Evolutionary conservation across 2,797 vertebrate species (phyloP).

Genomic region (Myotis myotis): DNA sequence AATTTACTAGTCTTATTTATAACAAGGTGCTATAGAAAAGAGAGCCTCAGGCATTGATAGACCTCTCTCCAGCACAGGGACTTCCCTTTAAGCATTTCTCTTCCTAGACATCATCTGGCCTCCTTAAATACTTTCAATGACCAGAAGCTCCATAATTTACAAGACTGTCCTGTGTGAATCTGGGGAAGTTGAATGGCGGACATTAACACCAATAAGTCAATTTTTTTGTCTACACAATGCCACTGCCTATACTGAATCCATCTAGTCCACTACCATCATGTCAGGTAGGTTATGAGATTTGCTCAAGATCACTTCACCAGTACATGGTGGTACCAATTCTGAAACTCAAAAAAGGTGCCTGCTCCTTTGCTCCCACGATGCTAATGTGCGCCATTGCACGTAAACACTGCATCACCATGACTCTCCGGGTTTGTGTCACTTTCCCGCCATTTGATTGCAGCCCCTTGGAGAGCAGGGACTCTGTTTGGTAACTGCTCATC

Average conservation of each 20-base stretch:
- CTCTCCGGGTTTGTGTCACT: not conserved
- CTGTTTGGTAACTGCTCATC: not conserved
- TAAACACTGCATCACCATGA: not conserved
- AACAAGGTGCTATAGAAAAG: not conserved
- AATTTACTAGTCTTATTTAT: not conserved
- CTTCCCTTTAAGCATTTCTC: not conserved
- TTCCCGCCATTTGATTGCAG: not conserved
- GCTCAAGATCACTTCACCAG: not conserved
- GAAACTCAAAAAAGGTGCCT: not conserved
- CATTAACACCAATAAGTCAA: not conserved
- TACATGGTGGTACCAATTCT: not conserved
- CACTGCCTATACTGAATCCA: not conserved
- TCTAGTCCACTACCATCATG: not conserved
- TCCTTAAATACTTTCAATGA: slow-evolving; percentile 7
- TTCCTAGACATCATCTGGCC: not conserved
- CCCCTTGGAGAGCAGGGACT: not conserved
- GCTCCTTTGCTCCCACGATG: not conserved
- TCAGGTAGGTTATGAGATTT: not conserved
- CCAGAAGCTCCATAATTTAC: not conserved
- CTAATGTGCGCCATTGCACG: too few relatives aligned
- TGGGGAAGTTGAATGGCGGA: not conserved
- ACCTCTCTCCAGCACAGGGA: not conserved
- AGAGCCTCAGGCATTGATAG: not conserved
- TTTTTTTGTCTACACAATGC: not conserved
- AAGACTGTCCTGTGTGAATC: not conserved